These are phyloP conservation scores for Nymphalis polychloros DNA, from an alignment of 2,888 invertebrate genomes.

Conservation along the genomic window DNA sequence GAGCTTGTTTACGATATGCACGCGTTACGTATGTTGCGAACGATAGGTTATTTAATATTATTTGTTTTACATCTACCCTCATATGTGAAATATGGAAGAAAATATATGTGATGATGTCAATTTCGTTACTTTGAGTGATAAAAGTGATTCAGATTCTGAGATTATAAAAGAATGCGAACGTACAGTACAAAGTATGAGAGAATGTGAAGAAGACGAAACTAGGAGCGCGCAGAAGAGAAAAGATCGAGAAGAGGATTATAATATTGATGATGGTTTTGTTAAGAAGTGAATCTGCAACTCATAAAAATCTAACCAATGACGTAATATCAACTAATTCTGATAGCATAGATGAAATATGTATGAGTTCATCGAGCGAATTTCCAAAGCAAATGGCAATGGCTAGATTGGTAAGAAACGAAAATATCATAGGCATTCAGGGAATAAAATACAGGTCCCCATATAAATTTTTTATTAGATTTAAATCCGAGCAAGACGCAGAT, in stretches of 20 bases:
- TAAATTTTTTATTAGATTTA: slow-evolving; percentile 35
- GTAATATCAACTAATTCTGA: not conserved
- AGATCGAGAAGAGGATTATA: not conserved
- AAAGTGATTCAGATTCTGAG: not conserved
- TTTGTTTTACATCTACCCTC: not conserved
- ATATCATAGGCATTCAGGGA: slow-evolving; percentile 30
- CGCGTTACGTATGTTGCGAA: not conserved
- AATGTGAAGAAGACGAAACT: not conserved
- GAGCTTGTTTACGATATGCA: not conserved
- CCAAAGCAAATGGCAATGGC: slow-evolving; percentile 41
- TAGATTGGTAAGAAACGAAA: slow-evolving; percentile 34
- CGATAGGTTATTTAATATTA: not conserved
- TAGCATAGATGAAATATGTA: too few relatives aligned
- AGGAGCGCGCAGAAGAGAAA: not conserved
- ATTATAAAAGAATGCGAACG: not conserved
- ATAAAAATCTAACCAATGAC: not conserved
- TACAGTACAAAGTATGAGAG: not conserved
- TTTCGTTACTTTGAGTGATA: not conserved
- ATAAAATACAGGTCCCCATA: slow-evolving; percentile 38
- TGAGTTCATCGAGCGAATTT: slow-evolving; percentile 15
- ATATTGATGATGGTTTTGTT: not conserved
- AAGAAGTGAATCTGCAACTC: not conserved
- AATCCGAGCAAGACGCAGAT: slow-evolving; percentile 26
- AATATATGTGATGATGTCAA: not conserved
- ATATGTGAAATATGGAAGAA: not conserved